Base-by-base conservation (phyloP, 1,140 invertebrate species). In the Drosophila carrolli region DNA sequence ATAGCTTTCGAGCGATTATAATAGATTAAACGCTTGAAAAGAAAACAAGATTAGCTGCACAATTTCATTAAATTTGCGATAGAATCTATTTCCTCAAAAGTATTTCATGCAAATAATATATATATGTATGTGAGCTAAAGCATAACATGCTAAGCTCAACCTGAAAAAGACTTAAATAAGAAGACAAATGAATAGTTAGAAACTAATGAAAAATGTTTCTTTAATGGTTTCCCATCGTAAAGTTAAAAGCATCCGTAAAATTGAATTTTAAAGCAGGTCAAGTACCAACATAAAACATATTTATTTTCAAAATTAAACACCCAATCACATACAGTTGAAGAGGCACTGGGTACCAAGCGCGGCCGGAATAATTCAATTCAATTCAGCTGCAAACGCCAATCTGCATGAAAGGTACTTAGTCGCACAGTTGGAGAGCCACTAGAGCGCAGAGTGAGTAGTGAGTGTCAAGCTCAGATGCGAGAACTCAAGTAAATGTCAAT, bases 401-500 rank as follows among this genome's bases (percentile, higher is more conserved):
- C 60, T 44, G 46, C 11, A 51, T n/a, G 16, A 35, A 46, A 50
- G 43, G 38, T 29, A 47, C 56, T 59, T 32, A 16, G 44, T 43
- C 35, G 46, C 65, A 76, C 74, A 77, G 74, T 77, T 77, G 58
- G 46, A 70, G 16, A 77, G 74, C 44, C 57, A 78, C 63, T 55
- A 53, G 54, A 54, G 38, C 58, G 51, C 13, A 23, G 16, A 72
- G 67, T 48, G 43, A 63, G 23, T 8, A 27, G 44, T 32, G 47
- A 48, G 47, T 50, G 59, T 57, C 29, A 65, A 61, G 41, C 35
- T 29, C 60, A 37, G 60, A 57, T 32, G 51, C 35, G 54, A 55
- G 54, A 58, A 57, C 35, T 29, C 29, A 44, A 73, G 78, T 74
- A 89, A 89, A 88, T 88, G 84, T 88, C 84, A 84, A 89, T 88